These are phyloP conservation scores for Amblyjoppa proteus DNA, from an alignment of 2,888 invertebrate species.

Conservation along the genomic window DNA sequence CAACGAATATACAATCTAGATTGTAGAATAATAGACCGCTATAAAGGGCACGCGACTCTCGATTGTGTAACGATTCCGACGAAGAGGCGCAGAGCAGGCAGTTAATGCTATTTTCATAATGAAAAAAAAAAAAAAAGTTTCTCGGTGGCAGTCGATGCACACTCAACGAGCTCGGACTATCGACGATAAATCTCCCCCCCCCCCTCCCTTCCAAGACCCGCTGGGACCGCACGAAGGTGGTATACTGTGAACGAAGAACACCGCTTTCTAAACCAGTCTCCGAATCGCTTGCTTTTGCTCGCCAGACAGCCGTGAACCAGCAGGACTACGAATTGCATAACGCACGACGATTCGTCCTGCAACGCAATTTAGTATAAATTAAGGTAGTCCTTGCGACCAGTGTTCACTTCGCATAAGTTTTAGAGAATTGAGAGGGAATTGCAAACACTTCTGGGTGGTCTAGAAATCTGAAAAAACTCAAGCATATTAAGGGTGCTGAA, in stretches of 20 bases:
- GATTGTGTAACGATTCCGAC: no score
- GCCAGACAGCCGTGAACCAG: background rate
- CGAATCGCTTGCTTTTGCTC: conserved; percentile 68
- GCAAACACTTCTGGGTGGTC: no score
- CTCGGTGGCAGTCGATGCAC: conserved; percentile 34
- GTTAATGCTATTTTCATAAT: conserved; percentile 58
- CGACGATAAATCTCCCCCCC: conserved; percentile 68
- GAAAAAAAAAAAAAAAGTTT: background rate
- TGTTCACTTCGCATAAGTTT: no score
- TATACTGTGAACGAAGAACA: conserved; percentile 48
- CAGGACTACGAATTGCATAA: background rate
- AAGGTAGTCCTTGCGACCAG: no score
- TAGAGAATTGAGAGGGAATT: no score
- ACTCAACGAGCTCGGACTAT: conserved; percentile 52
- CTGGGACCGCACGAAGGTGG: conserved; percentile 54
- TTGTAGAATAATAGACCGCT: background rate
- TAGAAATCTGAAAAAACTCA: no score
- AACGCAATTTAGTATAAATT: background rate
- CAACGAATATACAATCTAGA: background rate
- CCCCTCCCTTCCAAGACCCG: background rate
- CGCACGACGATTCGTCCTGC: background rate
- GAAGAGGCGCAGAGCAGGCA: background rate
- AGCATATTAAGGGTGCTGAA: no score
- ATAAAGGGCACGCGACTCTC: no score
- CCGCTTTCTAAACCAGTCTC: conserved; percentile 82